phyloP scores from a whole-genome alignment of 2,797 vertebrate genomes.

The Chaunax sp. region DNA sequence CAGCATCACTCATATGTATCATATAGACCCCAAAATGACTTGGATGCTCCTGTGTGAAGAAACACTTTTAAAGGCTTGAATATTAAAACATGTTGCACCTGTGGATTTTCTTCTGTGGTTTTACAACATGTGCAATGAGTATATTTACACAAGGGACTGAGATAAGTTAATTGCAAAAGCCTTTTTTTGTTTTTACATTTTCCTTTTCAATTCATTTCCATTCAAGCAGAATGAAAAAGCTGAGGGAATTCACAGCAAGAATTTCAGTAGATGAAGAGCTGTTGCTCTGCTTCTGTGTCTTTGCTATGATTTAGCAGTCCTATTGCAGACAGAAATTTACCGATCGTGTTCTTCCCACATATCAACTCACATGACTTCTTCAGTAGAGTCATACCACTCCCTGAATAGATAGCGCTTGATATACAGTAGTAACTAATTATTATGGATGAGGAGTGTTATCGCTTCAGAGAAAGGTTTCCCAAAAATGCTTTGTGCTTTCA shows the following conservation, averaged over 20 bases:
- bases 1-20: slow-evolving; percentile 2
- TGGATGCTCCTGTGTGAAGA: background rate
- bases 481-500: background rate
- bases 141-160: slow-evolving; percentile 8
- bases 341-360: background rate
- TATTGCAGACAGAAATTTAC: background rate
- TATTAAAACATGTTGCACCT: slow-evolving; percentile 31
- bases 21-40: slow-evolving; percentile 9
- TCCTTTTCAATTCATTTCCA: background rate
- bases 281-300: background rate
- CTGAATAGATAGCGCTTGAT: background rate
- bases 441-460: background rate
- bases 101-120: slow-evolving; percentile 4
- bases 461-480: background rate
- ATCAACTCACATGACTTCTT: background rate
- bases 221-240: background rate
- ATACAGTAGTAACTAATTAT: background rate
- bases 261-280: slow-evolving; percentile 2
- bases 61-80: slow-evolving; percentile 31
- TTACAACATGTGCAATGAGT: slow-evolving; percentile 7
- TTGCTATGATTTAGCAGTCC: slow-evolving; percentile 8
- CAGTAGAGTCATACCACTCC: background rate
- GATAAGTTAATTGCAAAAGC: slow-evolving; percentile 3
- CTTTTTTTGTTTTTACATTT: background rate
- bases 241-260: background rate